Conservation (phyloP, 2,113 vertebrate genomes). For the Pachycephala philippinensis region DNA sequence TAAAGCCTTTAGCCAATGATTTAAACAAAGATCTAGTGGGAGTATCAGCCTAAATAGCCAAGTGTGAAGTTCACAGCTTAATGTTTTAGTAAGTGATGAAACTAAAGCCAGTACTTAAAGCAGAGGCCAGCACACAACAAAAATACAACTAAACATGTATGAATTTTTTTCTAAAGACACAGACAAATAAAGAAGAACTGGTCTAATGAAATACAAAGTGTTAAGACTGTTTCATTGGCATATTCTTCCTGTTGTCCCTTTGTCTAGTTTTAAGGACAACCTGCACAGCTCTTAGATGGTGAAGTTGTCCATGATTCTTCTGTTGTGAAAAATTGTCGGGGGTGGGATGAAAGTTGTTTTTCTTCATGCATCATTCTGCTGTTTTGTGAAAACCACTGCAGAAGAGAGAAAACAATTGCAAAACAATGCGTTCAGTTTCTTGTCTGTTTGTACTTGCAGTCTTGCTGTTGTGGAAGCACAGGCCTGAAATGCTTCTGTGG, state of each 20-base stretch:
- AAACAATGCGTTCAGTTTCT: neutral
- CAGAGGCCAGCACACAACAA: neutral
- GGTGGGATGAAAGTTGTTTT: neutral
- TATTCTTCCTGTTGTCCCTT: neutral
- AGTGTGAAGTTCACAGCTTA: neutral
- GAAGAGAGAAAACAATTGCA: neutral
- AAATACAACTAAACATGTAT: accelerated
- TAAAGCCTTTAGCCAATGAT: neutral
- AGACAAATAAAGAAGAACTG: neutral
- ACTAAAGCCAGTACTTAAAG: neutral
- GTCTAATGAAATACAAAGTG: accelerated
- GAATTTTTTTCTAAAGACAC: neutral
- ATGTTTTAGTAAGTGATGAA: accelerated
- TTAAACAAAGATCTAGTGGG: neutral
- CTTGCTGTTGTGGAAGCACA: neutral
- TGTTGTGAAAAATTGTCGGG: neutral
- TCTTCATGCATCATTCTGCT: neutral
- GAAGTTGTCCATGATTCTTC: neutral
- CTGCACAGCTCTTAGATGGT: neutral
- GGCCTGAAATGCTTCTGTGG: neutral
- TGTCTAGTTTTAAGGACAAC: neutral
- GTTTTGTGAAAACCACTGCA: neutral
- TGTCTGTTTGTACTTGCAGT: neutral
- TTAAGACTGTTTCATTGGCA: neutral
- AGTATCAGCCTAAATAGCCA: neutral